Evolutionary conservation across 2,888 invertebrate species (phyloP), one percentile per base, ranked within the genome.

Genomic region (Ischnura elegans): DNA sequence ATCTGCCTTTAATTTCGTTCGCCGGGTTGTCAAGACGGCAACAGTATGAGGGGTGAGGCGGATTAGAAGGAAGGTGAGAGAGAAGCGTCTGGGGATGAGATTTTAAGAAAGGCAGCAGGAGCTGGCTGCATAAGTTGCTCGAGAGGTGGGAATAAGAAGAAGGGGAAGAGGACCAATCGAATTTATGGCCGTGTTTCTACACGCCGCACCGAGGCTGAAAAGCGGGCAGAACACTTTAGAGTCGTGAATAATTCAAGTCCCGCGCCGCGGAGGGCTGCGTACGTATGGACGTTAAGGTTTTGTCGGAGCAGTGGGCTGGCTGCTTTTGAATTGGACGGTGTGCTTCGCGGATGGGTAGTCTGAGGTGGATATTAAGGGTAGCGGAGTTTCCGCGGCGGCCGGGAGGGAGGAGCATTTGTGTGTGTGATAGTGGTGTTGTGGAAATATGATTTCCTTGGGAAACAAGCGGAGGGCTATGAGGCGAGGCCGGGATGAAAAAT

Each of bases 101-200:
- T 47, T 47, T 47, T 47, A 47, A 47, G 13, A 47, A 5, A 13
- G 36, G 84, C 19, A 43, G 43, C 45, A 45, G 1, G 86, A 16
- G 86, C 45, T 36, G 13, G 29, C 6, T 66, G 29, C 19, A 36
- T 1, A 10, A 76, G 76, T 76, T 25, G 76, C 13, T 76, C 13
- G 6, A 51, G 51, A 19, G 13, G 36, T 4, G 66, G 29, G 86
- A n/a, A n/a, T n/a, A 25, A 42, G 25, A 3, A 25, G 51, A 36
- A 51, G 19, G 87, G 21, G 87, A 51, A 51, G 51, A 51, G n/a
- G 51, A 25, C 87, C 42, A 42, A 42, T 90, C 45, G 90, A 90
- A 90, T 90, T 90, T 90, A 90, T 90, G 90, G 66, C 90, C 61
- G 66, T 90, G 90, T 90, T 90, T 90, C 90, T 90, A 43, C 66